Evolutionary conservation across 1,140 invertebrate species (phyloP).

Genomic region (Thrips palmi): DNA sequence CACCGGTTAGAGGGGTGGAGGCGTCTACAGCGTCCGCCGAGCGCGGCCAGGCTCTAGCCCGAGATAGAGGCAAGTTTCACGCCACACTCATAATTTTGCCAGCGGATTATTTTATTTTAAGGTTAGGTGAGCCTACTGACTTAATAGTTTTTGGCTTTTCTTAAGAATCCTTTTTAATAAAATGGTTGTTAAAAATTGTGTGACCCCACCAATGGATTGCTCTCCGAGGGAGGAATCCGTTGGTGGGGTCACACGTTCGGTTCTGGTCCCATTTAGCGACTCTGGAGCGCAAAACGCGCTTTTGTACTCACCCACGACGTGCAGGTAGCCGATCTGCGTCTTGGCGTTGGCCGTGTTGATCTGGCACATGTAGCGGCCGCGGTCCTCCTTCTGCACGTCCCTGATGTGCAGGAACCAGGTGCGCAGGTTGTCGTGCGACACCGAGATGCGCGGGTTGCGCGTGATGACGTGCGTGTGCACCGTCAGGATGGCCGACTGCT

Average conservation of each 20-base stretch:
- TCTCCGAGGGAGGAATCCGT: background rate
- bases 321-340: conserved; percentile 78
- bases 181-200: too few relatives aligned
- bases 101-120: too few relatives aligned
- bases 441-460: conserved; percentile 74
- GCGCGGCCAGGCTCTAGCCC: too few relatives aligned
- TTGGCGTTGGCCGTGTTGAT: conserved; percentile 87
- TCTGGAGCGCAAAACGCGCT: conserved; percentile 3
- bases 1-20: too few relatives aligned
- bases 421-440: conserved; percentile 67
- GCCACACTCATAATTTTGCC: too few relatives aligned
- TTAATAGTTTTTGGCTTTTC: background rate
- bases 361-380: conserved; percentile 88
- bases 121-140: conserved; percentile 2
- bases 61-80: too few relatives aligned
- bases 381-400: conserved; percentile 76
- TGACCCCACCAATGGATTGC: conserved; percentile 2
- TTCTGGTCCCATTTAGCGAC: background rate
- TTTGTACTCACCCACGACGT: conserved; percentile 70
- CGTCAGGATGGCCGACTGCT: conserved; percentile 81
- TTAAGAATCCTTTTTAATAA: conserved; percentile 1
- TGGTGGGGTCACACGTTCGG: background rate
- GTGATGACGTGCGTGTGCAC: conserved; percentile 86
- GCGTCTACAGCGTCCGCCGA: too few relatives aligned
- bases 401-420: conserved; percentile 84